Conservation (phyloP, 2,888 invertebrate species). For the Eupeodes latifasciatus region DNA sequence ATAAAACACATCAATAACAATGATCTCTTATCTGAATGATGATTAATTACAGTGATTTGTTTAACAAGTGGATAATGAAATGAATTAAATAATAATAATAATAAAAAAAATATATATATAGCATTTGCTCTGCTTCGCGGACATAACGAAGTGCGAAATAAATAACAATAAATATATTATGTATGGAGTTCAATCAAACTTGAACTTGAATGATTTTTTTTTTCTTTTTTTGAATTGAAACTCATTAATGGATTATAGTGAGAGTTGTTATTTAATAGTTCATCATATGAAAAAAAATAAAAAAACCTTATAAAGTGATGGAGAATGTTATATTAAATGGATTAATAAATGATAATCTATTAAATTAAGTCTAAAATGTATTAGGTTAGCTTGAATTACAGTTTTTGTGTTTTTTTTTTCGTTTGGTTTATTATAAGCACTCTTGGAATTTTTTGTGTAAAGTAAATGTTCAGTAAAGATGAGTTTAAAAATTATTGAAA, state of each 20-base stretch:
- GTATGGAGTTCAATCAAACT: slow-evolving; percentile 30
- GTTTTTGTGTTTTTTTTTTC: not conserved
- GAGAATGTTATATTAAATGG: slow-evolving; percentile 28
- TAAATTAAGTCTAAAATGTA: slow-evolving; percentile 30
- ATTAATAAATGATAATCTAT: slow-evolving; percentile 42
- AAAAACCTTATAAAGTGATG: not conserved
- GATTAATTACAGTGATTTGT: slow-evolving; percentile 60
- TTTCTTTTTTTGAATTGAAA: slow-evolving; percentile 28
- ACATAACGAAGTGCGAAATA: slow-evolving; percentile 32
- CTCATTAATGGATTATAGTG: slow-evolving; percentile 14
- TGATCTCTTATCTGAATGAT: slow-evolving; percentile 64
- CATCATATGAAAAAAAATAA: slow-evolving; percentile 19
- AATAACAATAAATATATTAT: slow-evolving; percentile 28
- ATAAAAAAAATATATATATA: not conserved
- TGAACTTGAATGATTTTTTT: slow-evolving; percentile 62
- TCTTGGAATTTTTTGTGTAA: not conserved
- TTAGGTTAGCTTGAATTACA: not conserved
- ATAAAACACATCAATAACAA: slow-evolving; percentile 41
- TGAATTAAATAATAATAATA: slow-evolving; percentile 16
- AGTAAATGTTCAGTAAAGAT: too few species aligned
- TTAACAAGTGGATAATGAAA: slow-evolving; percentile 43
- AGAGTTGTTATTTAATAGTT: slow-evolving; percentile 43
- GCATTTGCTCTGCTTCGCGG: not conserved
- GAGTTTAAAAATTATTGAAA: not conserved
- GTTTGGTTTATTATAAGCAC: too few species aligned